Base-by-base conservation (phyloP, 2,797 vertebrate genomes). In the Myotis findleyi region DNA sequence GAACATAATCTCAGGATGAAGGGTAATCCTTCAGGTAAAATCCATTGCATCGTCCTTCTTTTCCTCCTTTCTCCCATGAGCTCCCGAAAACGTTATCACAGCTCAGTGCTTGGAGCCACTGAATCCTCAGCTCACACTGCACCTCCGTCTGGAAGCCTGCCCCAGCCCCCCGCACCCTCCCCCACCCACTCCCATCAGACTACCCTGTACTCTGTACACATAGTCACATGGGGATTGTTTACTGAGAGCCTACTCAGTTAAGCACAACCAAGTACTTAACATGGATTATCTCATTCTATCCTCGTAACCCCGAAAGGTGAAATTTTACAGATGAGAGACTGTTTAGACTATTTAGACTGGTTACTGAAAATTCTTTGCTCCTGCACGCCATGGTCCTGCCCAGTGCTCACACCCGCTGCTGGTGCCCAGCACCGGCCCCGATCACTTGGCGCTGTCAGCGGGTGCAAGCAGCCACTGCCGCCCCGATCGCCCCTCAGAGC, bases 231-330 rank as follows among this genome's bases (percentile, higher is more conserved):
- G 0, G 76, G 33, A 33, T 36, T 82, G 69, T 79, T 51, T 59
- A 41, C 71, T 10, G 0, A 73, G 66, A 51, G 69, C 79, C 59
- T 4, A 69, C 33, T 55, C 55, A 16, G 82, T n/a, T 86, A 94
- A 94, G 89, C 5, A 5, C 69, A 64, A 41, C 57, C 75, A 69
- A 80, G 30, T 91, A 83, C 90, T 95, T 95, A 87, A 84, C 20
- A 21, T 3, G 5, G 93, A 87, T 92, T 82, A 90, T 82, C 79
- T 94, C 79, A 88, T 90, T 95, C 95, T 83, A 96, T 91, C 71
- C 92, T 89, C 77, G 21, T 59, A 94, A 95, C 30, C 73, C 93
- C 33, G 25, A 84, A 95, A 94, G 49, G 87, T 76, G 89, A 94
- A 79, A 49, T 95, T 95, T 82, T 44, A 69, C 41, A 73, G 77